Conservation (phyloP, 2,113 vertebrate species). For the Lasiurus cinereus region DNA sequence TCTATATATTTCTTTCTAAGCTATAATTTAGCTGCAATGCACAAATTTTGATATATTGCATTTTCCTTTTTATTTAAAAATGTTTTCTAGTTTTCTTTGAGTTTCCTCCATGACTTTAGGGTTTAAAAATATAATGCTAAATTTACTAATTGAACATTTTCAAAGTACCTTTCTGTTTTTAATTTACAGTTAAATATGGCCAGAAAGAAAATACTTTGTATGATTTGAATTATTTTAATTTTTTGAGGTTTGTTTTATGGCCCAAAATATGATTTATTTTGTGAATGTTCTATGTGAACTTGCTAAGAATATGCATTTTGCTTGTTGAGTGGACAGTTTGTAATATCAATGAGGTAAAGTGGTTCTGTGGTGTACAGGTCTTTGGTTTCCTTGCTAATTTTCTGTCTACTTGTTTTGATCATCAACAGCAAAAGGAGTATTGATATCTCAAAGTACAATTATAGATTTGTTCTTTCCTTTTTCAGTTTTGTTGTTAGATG, state of each 20-base stretch:
- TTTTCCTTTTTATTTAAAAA: background rate
- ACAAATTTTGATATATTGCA: background rate
- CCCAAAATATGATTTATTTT: background rate
- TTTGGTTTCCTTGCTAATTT: background rate
- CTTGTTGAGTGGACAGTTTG: background rate
- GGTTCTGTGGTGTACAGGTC: fast-evolving
- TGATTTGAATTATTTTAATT: background rate
- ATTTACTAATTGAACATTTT: background rate
- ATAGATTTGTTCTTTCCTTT: background rate
- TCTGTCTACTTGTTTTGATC: background rate
- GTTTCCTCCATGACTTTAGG: background rate
- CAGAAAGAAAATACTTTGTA: background rate
- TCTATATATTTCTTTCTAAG: background rate
- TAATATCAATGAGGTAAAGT: background rate
- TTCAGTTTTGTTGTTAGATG: background rate
- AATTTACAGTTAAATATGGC: background rate
- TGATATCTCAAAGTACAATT: background rate
- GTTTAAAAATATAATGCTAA: background rate
- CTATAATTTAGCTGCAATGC: background rate
- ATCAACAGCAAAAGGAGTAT: background rate
- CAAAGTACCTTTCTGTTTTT: background rate
- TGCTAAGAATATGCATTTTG: background rate
- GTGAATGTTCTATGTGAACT: background rate
- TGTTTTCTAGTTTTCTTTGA: background rate
- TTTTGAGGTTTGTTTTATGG: background rate